phyloP scores from a whole-genome alignment of 2,113 vertebrate genomes.

The Gymnocephalus cernua region DNA sequence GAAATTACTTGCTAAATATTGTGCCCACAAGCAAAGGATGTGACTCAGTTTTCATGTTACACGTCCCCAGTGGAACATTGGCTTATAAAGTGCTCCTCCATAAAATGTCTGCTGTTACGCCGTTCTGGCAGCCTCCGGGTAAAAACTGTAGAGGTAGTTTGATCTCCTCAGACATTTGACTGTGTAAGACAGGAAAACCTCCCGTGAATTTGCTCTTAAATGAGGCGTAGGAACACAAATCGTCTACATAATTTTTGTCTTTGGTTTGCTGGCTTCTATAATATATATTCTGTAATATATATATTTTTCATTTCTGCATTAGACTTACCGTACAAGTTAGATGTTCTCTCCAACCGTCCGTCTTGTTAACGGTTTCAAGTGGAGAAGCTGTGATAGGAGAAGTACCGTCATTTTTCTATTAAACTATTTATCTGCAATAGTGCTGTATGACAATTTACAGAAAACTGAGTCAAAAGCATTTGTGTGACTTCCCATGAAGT shows the following conservation, averaged over 20 bases:
- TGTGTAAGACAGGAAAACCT: slow-evolving; percentile 24
- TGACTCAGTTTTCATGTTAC: slow-evolving; percentile 69
- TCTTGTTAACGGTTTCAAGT: slow-evolving; percentile 29
- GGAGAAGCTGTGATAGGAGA: slow-evolving; percentile 28
- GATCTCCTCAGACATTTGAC: slow-evolving; percentile 48
- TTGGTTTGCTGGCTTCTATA: background rate
- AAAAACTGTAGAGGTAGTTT: slow-evolving; percentile 58
- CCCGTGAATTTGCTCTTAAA: slow-evolving; percentile 33
- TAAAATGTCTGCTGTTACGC: slow-evolving; percentile 71
- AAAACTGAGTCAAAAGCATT: slow-evolving; percentile 16
- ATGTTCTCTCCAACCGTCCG: background rate
- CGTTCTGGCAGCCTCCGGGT: slow-evolving; percentile 57
- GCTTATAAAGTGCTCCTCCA: slow-evolving; percentile 69
- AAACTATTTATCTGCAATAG: slow-evolving; percentile 11
- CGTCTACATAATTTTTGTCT: slow-evolving; percentile 22
- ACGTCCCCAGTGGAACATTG: slow-evolving; percentile 68
- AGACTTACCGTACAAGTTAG: slow-evolving; percentile 19
- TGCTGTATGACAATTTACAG: slow-evolving; percentile 24
- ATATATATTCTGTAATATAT: background rate
- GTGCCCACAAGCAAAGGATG: slow-evolving; percentile 69
- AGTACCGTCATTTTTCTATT: slow-evolving; percentile 2
- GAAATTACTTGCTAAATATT: slow-evolving; percentile 63
- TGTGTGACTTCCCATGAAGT: slow-evolving; percentile 51
- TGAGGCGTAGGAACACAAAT: slow-evolving; percentile 11
- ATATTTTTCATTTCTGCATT: background rate